Evolutionary conservation across 2,888 invertebrate species (phyloP).

Genomic region (Andrena trimmerana): DNA sequence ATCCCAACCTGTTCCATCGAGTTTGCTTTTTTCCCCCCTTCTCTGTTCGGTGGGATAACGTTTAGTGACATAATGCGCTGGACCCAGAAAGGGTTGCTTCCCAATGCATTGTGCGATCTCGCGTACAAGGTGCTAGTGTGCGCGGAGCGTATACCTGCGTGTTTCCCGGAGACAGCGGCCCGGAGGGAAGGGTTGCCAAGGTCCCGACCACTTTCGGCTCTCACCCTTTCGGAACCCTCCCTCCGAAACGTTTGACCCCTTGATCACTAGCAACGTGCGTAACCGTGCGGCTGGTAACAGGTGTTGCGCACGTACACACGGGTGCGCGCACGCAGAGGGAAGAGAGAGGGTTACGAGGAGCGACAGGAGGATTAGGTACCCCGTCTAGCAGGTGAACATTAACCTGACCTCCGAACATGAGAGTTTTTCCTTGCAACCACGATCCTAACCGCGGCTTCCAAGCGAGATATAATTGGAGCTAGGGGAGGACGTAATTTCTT

Average conservation of each 20-base stretch:
- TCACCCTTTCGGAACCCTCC: slow-evolving; percentile 66
- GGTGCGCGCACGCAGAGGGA: slow-evolving; percentile 27
- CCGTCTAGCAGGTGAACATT: slow-evolving; percentile 76
- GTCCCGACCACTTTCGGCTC: slow-evolving; percentile 55
- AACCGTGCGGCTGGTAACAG: slow-evolving; percentile 67
- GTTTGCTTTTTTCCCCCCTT: slow-evolving; percentile 53
- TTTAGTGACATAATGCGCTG: slow-evolving; percentile 78
- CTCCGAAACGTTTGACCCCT: slow-evolving; percentile 61
- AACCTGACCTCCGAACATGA: slow-evolving; percentile 46
- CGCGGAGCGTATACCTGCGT: slow-evolving; percentile 69
- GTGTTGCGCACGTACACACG: slow-evolving; percentile 48
- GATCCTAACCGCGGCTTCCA: slow-evolving; percentile 21
- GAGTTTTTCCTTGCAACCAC: slow-evolving; percentile 45
- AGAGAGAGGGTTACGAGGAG: slow-evolving; percentile 71
- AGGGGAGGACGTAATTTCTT: background rate
- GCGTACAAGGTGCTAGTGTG: slow-evolving; percentile 68
- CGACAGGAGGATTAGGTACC: slow-evolving; percentile 73
- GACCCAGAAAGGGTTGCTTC: slow-evolving; percentile 77
- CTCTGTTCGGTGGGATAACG: slow-evolving; percentile 67
- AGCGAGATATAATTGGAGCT: background rate
- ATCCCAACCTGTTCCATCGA: slow-evolving; percentile 66
- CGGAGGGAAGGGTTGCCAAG: slow-evolving; percentile 67
- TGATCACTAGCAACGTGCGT: slow-evolving; percentile 58
- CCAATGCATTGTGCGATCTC: slow-evolving; percentile 64
- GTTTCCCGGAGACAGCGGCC: slow-evolving; percentile 15